Base-by-base conservation (phyloP, 2,888 invertebrate genomes). In the Ophioninae sp. region DNA sequence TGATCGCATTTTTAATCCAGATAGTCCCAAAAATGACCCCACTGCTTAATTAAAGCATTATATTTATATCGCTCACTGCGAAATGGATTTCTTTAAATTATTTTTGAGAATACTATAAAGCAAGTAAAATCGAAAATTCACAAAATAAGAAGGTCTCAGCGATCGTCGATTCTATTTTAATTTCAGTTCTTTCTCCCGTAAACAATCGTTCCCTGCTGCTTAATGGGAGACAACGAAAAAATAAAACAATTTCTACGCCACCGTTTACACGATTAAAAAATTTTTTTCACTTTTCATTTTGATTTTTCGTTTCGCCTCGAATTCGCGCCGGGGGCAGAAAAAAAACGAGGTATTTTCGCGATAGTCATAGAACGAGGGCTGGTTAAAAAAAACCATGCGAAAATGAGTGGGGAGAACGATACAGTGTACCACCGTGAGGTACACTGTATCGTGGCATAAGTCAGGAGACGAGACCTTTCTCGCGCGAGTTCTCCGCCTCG, bases 391-490 rank as follows among this genome's bases (percentile, higher is more conserved):
- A 23, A 37, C 61, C 57, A 41, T 7, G 6, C 2, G 37, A 30
- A 39, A 13, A 20, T 17, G 13, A 13, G 72, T 37, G 21, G n/a
- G 10, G 20, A 64, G 21, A 39, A 72, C 30, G 30, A 30, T 30
- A 30, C 30, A 30, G 2, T 30, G 30, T 30, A 7, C 10, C 7
- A 57, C n/a, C 65, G 65, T 57, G 57, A 73, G 56, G 23, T 69
- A 37, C 61, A 62, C 30, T 21, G 67, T 76, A 76, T 61, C 23
- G 39, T 57, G 72, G 65, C 41, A 59, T 30, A 73, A 70, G 74
- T 75, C 73, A 74, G 41, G 74, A 62, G 81, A 74, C 74, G 79
- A 82, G 70, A 86, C 81, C 86, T 84, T 84, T 85, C 85, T 83
- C 83, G 82, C 74, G 69, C 41, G 83, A 69, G 81, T 84, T 74